These are phyloP conservation scores for Actinostola sp. DNA, from an alignment of 92 coral and sea anemone genomes.

Conservation along the genomic window DNA sequence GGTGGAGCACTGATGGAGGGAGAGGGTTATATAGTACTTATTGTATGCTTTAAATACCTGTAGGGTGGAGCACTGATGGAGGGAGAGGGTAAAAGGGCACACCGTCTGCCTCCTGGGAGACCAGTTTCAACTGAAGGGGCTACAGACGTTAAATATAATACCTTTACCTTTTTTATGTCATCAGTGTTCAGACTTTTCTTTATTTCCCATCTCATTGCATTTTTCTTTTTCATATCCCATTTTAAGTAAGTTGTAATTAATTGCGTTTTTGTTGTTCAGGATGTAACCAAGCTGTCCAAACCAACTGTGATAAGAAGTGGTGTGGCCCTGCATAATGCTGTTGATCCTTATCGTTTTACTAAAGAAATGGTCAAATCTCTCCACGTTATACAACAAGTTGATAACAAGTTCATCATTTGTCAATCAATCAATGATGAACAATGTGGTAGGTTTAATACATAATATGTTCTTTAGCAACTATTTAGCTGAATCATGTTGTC, in stretches of 20 bases:
- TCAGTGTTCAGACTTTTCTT: too few species aligned
- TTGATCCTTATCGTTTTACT: constrained; percentile 82
- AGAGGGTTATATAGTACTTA: too few species aligned
- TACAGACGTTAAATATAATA: too few species aligned
- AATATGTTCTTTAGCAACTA: background rate
- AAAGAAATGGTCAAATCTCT: constrained; percentile 70
- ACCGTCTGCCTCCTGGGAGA: too few species aligned
- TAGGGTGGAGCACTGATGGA: too few species aligned
- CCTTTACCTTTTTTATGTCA: too few species aligned
- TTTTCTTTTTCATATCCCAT: too few species aligned
- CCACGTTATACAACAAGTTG: constrained; percentile 86
- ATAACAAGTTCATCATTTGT: constrained; percentile 91
- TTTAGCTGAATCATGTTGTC: background rate
- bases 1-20: too few species aligned
- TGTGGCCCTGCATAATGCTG: constrained; percentile 57
- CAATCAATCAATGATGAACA: constrained; percentile 22
- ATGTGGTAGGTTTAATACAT: background rate
- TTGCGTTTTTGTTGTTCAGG: constrained; percentile 36
- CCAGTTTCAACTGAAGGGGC: too few species aligned
- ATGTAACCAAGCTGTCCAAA: constrained; percentile 56
- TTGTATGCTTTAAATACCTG: too few species aligned
- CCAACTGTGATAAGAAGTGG: constrained; percentile 43
- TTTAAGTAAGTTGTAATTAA: background rate
- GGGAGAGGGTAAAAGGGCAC: too few species aligned
- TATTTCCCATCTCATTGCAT: too few species aligned